phyloP scores from a whole-genome alignment of 2,113 vertebrate species.

The Syngnathus floridae region DNA sequence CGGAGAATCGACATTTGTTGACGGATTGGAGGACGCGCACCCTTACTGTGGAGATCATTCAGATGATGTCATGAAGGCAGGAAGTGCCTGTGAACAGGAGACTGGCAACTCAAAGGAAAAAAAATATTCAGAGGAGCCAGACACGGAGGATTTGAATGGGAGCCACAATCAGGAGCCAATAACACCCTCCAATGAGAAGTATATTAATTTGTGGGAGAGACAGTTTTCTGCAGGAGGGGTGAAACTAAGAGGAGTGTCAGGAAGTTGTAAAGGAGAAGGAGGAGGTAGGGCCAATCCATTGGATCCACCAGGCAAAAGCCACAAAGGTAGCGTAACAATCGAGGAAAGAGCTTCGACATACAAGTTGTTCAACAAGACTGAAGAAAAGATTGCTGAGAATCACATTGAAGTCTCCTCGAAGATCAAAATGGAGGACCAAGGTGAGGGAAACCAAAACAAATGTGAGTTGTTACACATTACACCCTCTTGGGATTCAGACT shows the following conservation, averaged over 20 bases:
- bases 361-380: slow-evolving; percentile 13
- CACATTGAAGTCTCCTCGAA: slow-evolving; percentile 11
- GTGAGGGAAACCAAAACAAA: slow-evolving; percentile 20
- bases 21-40: slow-evolving; percentile 34
- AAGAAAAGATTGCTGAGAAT: slow-evolving; percentile 24
- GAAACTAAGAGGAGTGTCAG: slow-evolving; percentile 59
- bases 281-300: slow-evolving; percentile 44
- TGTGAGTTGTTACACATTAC: slow-evolving; percentile 1
- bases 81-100: slow-evolving; percentile 43
- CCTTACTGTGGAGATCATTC: slow-evolving; percentile 32
- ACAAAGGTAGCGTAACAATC: slow-evolving; percentile 26
- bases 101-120: slow-evolving; percentile 18
- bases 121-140: slow-evolving; percentile 37
- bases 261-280: slow-evolving; percentile 42
- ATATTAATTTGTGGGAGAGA: slow-evolving; percentile 37
- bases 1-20: slow-evolving; percentile 27
- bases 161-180: slow-evolving; percentile 46
- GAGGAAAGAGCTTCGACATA: slow-evolving; percentile 30
- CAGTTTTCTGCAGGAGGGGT: slow-evolving; percentile 48
- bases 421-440: slow-evolving; percentile 44
- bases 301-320: slow-evolving; percentile 46
- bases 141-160: slow-evolving; percentile 35
- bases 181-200: slow-evolving; percentile 59
- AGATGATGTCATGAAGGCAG: slow-evolving; percentile 47
- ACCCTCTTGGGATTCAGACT: slow-evolving; percentile 18